These are phyloP conservation scores for Montipora sp. DNA, from an alignment of 64 coral and sea anemone species.

Conservation along the genomic window DNA sequence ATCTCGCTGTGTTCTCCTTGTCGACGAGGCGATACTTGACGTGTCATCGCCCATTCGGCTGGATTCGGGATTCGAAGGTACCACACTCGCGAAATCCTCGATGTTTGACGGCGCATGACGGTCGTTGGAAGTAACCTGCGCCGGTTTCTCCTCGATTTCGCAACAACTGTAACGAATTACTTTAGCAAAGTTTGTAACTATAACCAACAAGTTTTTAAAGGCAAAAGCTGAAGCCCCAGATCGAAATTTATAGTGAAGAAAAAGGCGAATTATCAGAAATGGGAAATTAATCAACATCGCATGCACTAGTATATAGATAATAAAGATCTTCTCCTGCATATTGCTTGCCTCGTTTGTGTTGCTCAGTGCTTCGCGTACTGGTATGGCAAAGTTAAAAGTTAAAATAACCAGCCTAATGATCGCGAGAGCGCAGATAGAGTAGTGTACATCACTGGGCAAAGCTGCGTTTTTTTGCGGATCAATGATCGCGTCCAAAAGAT, in stretches of 20 bases:
- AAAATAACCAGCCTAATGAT: background rate
- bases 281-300: slow-evolving; percentile 16
- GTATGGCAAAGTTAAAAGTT: slow-evolving; percentile 22
- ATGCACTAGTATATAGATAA: background rate
- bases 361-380: background rate
- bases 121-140: background rate
- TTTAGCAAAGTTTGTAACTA: slow-evolving; percentile 4
- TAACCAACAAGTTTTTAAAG: slow-evolving; percentile 35
- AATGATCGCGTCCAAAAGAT: slow-evolving; percentile 40
- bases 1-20: background rate
- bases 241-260: slow-evolving; percentile 44
- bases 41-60: slow-evolving; percentile 18
- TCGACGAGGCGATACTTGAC: slow-evolving; percentile 20
- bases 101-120: slow-evolving; percentile 17
- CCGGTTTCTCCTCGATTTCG: background rate
- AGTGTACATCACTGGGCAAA: slow-evolving; percentile 20
- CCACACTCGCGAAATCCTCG: slow-evolving; percentile 17
- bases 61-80: slow-evolving; percentile 1
- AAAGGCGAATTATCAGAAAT: slow-evolving; percentile 32
- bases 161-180: slow-evolving; percentile 8
- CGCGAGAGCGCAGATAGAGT: slow-evolving; percentile 27
- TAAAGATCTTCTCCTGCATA: slow-evolving; percentile 7
- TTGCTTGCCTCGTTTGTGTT: background rate
- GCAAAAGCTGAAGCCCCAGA: slow-evolving; percentile 35
- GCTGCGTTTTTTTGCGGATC: slow-evolving; percentile 14